phyloP scores from a whole-genome alignment of 2,888 invertebrate genomes.

The Leucoma salicis region DNA sequence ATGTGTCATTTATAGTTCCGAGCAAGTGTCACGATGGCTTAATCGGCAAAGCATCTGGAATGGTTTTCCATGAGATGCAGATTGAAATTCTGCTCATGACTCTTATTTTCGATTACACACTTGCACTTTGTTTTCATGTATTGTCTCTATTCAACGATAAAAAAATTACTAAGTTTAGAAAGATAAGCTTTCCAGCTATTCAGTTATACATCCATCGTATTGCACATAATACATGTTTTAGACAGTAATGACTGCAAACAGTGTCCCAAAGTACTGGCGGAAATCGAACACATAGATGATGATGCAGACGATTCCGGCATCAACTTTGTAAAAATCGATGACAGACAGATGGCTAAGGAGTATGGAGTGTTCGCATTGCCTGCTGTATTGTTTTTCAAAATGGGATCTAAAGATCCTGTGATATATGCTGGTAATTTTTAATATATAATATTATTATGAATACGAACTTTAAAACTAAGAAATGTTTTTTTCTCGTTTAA shows the following conservation, averaged over 20 bases:
- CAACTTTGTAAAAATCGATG: conserved; percentile 96
- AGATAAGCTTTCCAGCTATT: no score
- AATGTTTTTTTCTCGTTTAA: no score
- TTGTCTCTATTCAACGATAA: no score
- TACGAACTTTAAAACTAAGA: no score
- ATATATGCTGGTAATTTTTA: conserved; percentile 89
- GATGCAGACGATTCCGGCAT: conserved; percentile 95
- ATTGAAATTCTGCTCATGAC: no score
- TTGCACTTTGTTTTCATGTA: no score
- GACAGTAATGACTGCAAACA: conserved; percentile 98
- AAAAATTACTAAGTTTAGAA: no score
- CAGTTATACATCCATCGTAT: conserved; percentile 58
- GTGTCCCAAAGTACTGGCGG: conserved; percentile 92
- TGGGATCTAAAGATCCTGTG: conserved; percentile 93
- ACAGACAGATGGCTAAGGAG: conserved; percentile 92
- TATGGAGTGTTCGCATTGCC: conserved; percentile 95
- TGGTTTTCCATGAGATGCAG: no score
- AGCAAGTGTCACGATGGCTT: no score
- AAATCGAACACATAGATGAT: conserved; percentile 96
- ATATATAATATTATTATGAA: neutral
- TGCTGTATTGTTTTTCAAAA: conserved; percentile 94
- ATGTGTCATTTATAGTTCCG: no score
- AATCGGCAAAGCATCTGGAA: no score
- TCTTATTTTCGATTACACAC: no score
- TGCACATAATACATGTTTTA: conserved; percentile 83